phyloP scores from a whole-genome alignment of 53 echinoderm and acorn worm genomes.

The Luidia sarsii region DNA sequence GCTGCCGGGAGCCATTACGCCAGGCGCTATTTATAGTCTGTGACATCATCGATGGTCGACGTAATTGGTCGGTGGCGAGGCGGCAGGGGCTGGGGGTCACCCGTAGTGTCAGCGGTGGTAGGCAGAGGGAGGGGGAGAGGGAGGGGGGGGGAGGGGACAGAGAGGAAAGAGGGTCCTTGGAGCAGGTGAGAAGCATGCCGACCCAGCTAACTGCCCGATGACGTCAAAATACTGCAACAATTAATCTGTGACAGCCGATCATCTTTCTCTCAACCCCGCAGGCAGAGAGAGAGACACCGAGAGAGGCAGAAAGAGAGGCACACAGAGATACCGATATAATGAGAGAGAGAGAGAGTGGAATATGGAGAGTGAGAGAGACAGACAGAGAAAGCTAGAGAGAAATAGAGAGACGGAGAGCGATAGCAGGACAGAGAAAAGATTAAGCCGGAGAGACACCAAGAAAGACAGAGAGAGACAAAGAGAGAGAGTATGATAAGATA shows the following conservation, averaged over 20 bases:
- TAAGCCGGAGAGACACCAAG: not conserved
- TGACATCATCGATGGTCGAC: constrained; percentile 24
- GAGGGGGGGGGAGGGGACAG: not conserved
- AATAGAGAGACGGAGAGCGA: no score
- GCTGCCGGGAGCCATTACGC: constrained; percentile 12
- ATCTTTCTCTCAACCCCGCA: no score
- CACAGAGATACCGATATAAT: no score
- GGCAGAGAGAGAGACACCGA: no score
- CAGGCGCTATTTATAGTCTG: constrained; percentile 6
- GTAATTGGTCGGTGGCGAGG: constrained; percentile 28
- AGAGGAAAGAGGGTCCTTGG: not conserved
- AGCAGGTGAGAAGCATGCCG: constrained; percentile 14
- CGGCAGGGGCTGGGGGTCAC: no score
- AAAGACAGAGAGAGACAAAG: not conserved
- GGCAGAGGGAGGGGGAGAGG: not conserved
- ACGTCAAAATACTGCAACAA: constrained; percentile 41
- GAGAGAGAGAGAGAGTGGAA: no score
- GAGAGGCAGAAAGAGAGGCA: no score
- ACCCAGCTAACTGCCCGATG: constrained; percentile 48
- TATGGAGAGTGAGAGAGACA: no score
- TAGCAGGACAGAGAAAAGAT: no score
- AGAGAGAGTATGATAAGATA: not conserved
- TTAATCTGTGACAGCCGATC: constrained; percentile 24
- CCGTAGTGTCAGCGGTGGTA: no score
- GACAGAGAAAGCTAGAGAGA: no score